Evolutionary conservation across 2,113 vertebrate genomes (phyloP), one percentile per base, ranked within the genome.

Genomic region (Monopterus albus): DNA sequence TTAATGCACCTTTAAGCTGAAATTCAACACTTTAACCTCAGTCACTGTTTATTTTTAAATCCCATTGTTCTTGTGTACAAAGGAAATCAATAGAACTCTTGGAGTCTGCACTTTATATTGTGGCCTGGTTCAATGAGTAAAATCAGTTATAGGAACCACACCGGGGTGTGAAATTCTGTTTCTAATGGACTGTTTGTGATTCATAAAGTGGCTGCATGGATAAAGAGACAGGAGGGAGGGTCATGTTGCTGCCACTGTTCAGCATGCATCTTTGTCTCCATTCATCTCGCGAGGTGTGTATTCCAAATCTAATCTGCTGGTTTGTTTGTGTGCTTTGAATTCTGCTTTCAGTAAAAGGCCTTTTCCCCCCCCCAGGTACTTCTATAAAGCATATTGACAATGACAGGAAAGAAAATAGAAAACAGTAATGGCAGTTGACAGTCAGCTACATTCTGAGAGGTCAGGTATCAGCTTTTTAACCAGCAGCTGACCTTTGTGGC

Each of bases 81-180:
- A 47, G 40, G 7, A 60, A 67, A 78, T 83, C 77, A 60, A 86
- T 81, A 69, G 20, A 51, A 72, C 59, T 17, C 23, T 43, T 43
- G 1, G 31, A 72, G 58, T 73, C 52, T 64, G 58, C 62, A 60
- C 52, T 69, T 46, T n/a, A n/a, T 59, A 23, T 38, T 28, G 31
- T 17, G 33, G 42, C 26, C 15, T 25, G 45, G 39, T 50, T 56
- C 35, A 29, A 35, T 28, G 58, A 43, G 40, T 15, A 53, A 8
- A 67, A 23, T 15, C 21, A 28, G 8, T 8, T 46, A 2, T 26
- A 55, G 42, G 31, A 67, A 63, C 13, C 35, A 18, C 25, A 14
- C 18, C 4, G 6, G 36, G 49, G 39, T 66, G 49, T 57, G 38
- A 52, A 23, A 36, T 39, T 53, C 8, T 39, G 68, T 60, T 66